Conservation (phyloP, 1,140 invertebrate species). For the Vanessa tameamea region DNA sequence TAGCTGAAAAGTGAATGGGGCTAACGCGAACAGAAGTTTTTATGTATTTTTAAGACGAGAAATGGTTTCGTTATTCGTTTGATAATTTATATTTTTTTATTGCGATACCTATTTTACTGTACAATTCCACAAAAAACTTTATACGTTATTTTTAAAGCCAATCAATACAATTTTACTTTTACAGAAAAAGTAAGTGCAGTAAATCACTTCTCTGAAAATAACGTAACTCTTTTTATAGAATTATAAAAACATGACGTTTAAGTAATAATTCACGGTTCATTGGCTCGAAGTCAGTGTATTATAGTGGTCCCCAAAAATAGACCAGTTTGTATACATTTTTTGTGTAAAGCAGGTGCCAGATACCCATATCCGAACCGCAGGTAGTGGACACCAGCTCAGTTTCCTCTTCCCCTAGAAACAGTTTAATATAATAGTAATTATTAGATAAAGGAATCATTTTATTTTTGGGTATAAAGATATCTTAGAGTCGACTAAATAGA, state of each 20-base stretch:
- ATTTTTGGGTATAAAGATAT: not conserved
- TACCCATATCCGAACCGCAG: conserved; percentile 44
- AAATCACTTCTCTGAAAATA: conserved; percentile 1
- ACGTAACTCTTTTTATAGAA: conserved; percentile 17
- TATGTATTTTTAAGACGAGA: not conserved
- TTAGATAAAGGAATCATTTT: not conserved
- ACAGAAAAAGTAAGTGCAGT: not conserved
- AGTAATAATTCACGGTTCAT: conserved; percentile 59
- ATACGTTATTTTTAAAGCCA: too few relatives aligned
- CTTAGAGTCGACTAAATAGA: too few relatives aligned
- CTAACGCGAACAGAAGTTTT: conserved; percentile 47
- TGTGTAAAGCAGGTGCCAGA: conserved; percentile 64
- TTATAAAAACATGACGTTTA: conserved; percentile 43
- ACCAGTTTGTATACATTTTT: conserved; percentile 68
- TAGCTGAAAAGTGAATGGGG: conserved; percentile 59
- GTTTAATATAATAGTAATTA: not conserved
- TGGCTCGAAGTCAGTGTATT: conserved; percentile 36
- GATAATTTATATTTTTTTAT: not conserved
- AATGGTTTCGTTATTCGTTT: not conserved
- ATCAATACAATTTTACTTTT: too few relatives aligned
- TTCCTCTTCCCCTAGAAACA: conserved; percentile 63
- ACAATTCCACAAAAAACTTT: too few relatives aligned
- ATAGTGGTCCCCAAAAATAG: conserved; percentile 62
- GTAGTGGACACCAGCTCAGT: conserved; percentile 48
- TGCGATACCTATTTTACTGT: too few relatives aligned